Conservation (phyloP, 2,888 invertebrate genomes). For the Drosophila nr. perissopoda region DNA sequence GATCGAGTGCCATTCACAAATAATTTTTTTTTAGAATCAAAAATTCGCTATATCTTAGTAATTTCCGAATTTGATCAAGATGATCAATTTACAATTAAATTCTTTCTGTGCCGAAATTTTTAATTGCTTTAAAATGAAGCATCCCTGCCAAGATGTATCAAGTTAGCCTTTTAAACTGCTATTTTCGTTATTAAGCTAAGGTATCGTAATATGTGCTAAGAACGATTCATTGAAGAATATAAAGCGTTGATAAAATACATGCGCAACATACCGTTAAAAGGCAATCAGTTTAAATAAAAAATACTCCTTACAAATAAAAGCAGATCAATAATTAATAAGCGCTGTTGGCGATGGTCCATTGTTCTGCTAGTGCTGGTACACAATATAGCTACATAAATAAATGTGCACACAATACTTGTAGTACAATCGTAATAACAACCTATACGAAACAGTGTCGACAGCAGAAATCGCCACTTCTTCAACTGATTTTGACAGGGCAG, state of each 20-base stretch:
- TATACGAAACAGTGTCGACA: conserved; percentile 63
- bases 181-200: not conserved
- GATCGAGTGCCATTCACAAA: not conserved
- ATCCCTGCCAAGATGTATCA: not conserved
- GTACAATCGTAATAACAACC: conserved; percentile 50
- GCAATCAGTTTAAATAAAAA: conserved; percentile 43
- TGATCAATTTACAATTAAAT: too few relatives aligned
- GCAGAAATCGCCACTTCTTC: conserved; percentile 75
- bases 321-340: conserved; percentile 34
- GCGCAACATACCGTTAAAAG: conserved; percentile 11
- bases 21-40: not conserved
- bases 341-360: conserved; percentile 55
- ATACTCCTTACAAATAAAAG: conserved; percentile 44
- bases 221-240: not conserved
- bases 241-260: not conserved
- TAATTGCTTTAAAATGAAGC: not conserved
- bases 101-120: too few relatives aligned
- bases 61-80: not conserved
- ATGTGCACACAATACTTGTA: conserved; percentile 59
- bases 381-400: conserved; percentile 72
- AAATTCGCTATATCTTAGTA: not conserved
- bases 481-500: conserved; percentile 57
- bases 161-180: not conserved
- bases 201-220: not conserved
- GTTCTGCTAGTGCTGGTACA: conserved; percentile 44